Conservation (phyloP, 2,113 vertebrate genomes). For the Pluvianellus socialis region DNA sequence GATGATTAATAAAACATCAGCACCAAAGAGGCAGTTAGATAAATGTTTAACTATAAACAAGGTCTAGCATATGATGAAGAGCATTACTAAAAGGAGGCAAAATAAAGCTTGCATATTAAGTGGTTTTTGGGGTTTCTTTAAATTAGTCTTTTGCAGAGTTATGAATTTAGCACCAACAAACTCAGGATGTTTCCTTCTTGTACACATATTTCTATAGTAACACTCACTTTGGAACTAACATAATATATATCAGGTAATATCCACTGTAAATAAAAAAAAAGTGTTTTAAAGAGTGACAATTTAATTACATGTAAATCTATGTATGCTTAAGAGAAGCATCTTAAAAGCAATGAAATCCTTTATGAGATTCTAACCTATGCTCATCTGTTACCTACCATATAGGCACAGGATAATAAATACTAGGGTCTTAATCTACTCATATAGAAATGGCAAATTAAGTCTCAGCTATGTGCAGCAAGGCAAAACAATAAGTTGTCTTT, state of each 20-base stretch:
- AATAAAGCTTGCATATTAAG: background rate
- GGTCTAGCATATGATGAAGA: background rate
- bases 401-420: background rate
- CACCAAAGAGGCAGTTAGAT: background rate
- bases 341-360: background rate
- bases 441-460: background rate
- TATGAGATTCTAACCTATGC: background rate
- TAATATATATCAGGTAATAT: background rate
- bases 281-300: background rate
- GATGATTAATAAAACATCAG: background rate
- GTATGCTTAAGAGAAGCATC: background rate
- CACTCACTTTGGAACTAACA: background rate
- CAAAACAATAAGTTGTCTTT: background rate
- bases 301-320: background rate
- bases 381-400: background rate
- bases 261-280: background rate
- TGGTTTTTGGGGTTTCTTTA: background rate
- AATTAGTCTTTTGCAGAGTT: background rate
- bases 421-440: background rate
- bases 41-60: background rate
- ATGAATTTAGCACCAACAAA: background rate
- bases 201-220: background rate
- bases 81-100: background rate
- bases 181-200: background rate
- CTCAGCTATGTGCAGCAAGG: background rate